A percentile compares a stretch with the other conserved stretches of the same genome.
Conservation (phyloP, 2,888 invertebrate species). For the Orgyia antiqua region DNA sequence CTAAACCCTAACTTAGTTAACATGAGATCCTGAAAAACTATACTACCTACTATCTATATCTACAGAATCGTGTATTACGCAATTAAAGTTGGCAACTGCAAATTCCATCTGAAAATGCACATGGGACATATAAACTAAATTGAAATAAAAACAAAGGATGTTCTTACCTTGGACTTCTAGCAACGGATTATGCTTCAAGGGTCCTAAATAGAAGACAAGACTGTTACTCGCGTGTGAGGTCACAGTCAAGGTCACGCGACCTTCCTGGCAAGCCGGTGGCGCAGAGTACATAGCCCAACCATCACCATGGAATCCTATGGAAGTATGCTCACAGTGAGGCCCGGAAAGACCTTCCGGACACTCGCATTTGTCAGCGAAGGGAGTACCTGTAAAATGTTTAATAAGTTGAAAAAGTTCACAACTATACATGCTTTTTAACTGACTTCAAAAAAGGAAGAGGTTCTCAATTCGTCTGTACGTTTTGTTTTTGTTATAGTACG, state of each 20-base stretch:
- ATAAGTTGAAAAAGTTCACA: too few relatives aligned
- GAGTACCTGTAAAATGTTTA: constrained; percentile 65
- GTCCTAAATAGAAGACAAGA: constrained; percentile 94
- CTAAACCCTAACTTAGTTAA: too few relatives aligned
- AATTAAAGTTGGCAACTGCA: too few relatives aligned
- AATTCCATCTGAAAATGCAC: too few relatives aligned
- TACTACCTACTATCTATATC: too few relatives aligned
- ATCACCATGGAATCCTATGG: constrained; percentile 91
- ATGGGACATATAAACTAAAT: background rate
- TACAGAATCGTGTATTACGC: too few relatives aligned
- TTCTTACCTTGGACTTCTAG: constrained; percentile 80
- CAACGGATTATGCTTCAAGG: constrained; percentile 81
- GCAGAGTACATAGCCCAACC: constrained; percentile 96
- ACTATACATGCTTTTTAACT: too few relatives aligned
- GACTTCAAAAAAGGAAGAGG: too few relatives aligned
- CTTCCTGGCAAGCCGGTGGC: constrained; percentile 90
- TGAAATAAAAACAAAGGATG: background rate
- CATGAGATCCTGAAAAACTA: too few relatives aligned
- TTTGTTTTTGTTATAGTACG: too few relatives aligned
- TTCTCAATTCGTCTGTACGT: too few relatives aligned
- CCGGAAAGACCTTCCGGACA: constrained; percentile 90
- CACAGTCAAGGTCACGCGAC: constrained; percentile 89
- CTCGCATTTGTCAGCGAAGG: constrained; percentile 83
- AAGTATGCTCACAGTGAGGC: constrained; percentile 92
- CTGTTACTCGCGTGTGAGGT: constrained; percentile 87